A percentile compares a stretch with the other conserved stretches of the same genome.
phyloP scores from a whole-genome alignment of 2,888 invertebrate species.

The Seira ritae region DNA sequence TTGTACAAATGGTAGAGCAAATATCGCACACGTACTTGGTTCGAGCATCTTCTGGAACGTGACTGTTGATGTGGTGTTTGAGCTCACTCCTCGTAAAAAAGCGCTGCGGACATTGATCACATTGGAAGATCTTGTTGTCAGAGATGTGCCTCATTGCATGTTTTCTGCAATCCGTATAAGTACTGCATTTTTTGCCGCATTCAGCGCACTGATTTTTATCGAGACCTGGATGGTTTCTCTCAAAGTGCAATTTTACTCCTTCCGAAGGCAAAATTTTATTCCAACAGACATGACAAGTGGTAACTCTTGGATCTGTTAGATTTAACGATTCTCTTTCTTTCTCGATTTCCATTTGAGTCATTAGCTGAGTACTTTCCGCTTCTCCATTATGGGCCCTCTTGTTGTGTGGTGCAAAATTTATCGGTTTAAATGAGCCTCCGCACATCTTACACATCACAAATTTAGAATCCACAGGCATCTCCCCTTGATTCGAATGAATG shows the following conservation, averaged over 20 bases:
- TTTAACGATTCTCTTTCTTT: slow-evolving; percentile 2
- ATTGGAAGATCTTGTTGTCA: slow-evolving; percentile 24
- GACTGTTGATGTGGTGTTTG: background rate
- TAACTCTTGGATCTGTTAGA: background rate
- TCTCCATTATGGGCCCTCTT: slow-evolving; percentile 11
- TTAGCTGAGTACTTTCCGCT: slow-evolving; percentile 35
- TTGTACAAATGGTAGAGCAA: too few relatives aligned
- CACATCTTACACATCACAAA: slow-evolving; percentile 43
- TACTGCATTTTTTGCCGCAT: slow-evolving; percentile 29
- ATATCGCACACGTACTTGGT: too few relatives aligned
- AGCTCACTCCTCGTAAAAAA: slow-evolving; percentile 22
- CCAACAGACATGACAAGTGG: slow-evolving; percentile 45
- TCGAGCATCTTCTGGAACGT: too few relatives aligned
- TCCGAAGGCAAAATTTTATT: background rate
- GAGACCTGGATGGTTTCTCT: background rate
- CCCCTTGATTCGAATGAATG: too few relatives aligned
- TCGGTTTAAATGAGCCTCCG: background rate
- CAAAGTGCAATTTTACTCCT: slow-evolving; percentile 30
- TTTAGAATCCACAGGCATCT: too few relatives aligned
- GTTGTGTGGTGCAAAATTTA: slow-evolving; percentile 31
- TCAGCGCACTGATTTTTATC: slow-evolving; percentile 18
- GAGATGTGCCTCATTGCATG: slow-evolving; percentile 30
- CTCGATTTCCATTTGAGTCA: background rate
- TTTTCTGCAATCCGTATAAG: slow-evolving; percentile 20
- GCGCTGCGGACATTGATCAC: slow-evolving; percentile 29